Evolutionary conservation across 2,797 vertebrate genomes (phyloP).

Genomic region (Gymnodraco acuticeps): DNA sequence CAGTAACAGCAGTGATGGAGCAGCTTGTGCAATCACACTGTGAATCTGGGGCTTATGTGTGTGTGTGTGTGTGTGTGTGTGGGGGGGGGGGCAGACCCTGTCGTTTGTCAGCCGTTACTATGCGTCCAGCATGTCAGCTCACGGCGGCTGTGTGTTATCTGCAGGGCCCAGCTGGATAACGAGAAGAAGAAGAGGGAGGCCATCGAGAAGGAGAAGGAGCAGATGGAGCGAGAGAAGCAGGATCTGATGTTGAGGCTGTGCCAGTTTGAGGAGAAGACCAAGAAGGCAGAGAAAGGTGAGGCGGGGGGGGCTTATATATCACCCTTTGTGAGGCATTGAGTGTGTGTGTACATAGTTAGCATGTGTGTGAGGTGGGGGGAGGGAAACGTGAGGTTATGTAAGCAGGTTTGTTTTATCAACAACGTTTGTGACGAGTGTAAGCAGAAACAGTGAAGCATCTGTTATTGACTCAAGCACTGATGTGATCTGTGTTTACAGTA

Average conservation of each 20-base stretch:
- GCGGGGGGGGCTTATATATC: background rate
- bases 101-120: constrained; percentile 22
- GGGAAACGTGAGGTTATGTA: background rate
- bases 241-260: constrained; percentile 91
- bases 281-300: constrained; percentile 92
- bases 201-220: constrained; percentile 92
- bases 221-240: constrained; percentile 93
- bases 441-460: background rate
- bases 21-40: constrained; percentile 2
- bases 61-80: background rate
- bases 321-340: background rate
- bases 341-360: constrained; percentile 1
- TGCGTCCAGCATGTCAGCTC: constrained; percentile 41
- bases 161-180: constrained; percentile 92
- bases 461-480: background rate
- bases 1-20: background rate
- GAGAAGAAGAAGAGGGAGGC: constrained; percentile 94
- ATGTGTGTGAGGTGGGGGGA: background rate
- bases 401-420: constrained; percentile 31
- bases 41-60: background rate
- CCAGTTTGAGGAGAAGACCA: constrained; percentile 93
- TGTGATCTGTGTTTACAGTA: background rate
- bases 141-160: constrained; percentile 68
- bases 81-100: background rate
- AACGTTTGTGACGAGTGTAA: background rate